A percentile compares a stretch with the other conserved stretches of the same genome.
These are phyloP conservation scores for Microctenopoma lineatum DNA, from an alignment of 2,797 vertebrate species.

Conservation along the genomic window DNA sequence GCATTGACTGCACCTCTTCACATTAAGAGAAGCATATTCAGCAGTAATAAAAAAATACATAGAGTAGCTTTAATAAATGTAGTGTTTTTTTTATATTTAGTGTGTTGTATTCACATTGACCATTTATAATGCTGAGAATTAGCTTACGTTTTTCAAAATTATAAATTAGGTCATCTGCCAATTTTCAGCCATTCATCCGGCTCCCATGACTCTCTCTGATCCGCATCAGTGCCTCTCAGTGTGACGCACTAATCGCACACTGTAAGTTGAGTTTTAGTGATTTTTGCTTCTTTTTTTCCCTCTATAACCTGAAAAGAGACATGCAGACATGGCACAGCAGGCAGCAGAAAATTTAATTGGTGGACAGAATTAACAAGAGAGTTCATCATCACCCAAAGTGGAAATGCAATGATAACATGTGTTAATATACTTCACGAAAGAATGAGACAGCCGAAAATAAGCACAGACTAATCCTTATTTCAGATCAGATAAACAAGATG, in stretches of 20 bases:
- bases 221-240: neutral
- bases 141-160: neutral
- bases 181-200: conserved; percentile 13
- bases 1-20: too few relatives aligned
- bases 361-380: conserved; percentile 75
- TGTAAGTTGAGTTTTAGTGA: conserved; percentile 7
- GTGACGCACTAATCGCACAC: conserved; percentile 8
- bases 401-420: conserved; percentile 71
- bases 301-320: conserved; percentile 40
- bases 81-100: neutral
- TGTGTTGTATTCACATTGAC: neutral
- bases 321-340: conserved; percentile 63
- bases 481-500: conserved; percentile 61
- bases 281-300: neutral
- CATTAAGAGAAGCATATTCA: too few relatives aligned
- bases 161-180: conserved; percentile 33
- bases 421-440: conserved; percentile 74
- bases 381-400: conserved; percentile 63
- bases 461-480: conserved; percentile 48
- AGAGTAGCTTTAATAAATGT: neutral
- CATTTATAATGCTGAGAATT: neutral
- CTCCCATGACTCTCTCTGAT: conserved; percentile 27
- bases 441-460: conserved; percentile 64
- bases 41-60: too few relatives aligned
- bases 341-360: conserved; percentile 83